Evolutionary conservation across 1,140 invertebrate genomes (phyloP).

Genomic region (Conopomorpha cramerella): DNA sequence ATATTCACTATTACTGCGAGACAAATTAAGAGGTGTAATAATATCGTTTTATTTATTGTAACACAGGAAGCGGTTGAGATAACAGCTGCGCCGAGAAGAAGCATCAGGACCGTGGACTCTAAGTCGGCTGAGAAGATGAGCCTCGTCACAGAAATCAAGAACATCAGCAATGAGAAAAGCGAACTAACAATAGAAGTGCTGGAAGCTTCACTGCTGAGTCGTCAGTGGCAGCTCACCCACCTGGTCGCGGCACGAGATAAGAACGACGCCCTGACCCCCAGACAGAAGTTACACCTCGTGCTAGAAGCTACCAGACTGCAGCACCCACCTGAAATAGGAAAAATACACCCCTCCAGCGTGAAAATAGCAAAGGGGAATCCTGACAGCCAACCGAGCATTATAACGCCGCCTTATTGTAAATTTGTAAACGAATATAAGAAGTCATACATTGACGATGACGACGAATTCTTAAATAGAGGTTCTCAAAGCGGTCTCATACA

Average conservation of each 20-base stretch:
- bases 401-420: constrained; percentile 34
- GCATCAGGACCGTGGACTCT: constrained; percentile 17
- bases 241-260: constrained; percentile 20
- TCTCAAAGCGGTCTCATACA: constrained; percentile 31
- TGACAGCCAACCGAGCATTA: constrained; percentile 18
- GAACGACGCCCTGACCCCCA: constrained; percentile 21
- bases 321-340: constrained; percentile 17
- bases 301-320: constrained; percentile 32
- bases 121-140: constrained; percentile 33
- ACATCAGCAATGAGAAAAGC: constrained; percentile 33
- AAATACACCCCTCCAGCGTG: constrained; percentile 29
- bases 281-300: constrained; percentile 42
- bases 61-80: constrained; percentile 51
- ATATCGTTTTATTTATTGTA: too few species aligned
- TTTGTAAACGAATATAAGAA: constrained; percentile 37
- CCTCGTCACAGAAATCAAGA: constrained; percentile 46
- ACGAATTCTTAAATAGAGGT: constrained; percentile 6
- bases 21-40: too few species aligned
- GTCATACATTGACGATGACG: constrained; percentile 19
- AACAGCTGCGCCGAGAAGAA: constrained; percentile 33
- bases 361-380: constrained; percentile 25
- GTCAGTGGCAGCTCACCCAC: constrained; percentile 39
- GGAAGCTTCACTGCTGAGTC: constrained; percentile 45
- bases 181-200: constrained; percentile 29
- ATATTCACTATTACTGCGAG: too few species aligned